These are phyloP conservation scores for Xestia ashworthii DNA, from an alignment of 2,888 invertebrate genomes.

Conservation along the genomic window DNA sequence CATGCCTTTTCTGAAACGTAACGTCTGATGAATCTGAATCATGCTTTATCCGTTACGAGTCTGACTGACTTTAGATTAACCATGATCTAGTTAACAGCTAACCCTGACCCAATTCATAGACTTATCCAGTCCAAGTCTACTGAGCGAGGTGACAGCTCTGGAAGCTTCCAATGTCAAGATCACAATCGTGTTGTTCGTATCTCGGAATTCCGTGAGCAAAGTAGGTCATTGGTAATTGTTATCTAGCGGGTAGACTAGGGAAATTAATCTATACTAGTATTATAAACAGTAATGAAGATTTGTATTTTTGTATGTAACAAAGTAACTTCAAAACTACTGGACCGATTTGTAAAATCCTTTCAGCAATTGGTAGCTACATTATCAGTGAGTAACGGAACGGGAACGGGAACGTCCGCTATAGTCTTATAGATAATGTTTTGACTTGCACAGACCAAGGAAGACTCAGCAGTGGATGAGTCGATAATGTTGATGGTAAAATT, in stretches of 20 bases:
- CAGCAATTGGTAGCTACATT: too few relatives aligned
- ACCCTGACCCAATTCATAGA: slow-evolving; percentile 47
- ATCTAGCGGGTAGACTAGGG: background rate
- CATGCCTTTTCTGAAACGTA: background rate
- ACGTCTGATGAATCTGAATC: background rate
- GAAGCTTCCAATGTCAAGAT: slow-evolving; percentile 56
- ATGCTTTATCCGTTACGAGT: background rate
- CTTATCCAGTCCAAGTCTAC: slow-evolving; percentile 31
- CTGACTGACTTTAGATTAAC: too few relatives aligned
- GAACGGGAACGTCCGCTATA: too few relatives aligned
- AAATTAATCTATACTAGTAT: background rate
- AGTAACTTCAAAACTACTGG: too few relatives aligned
- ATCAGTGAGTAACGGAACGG: too few relatives aligned
- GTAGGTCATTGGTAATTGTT: slow-evolving; percentile 39
- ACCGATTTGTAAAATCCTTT: too few relatives aligned
- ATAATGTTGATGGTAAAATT: too few relatives aligned
- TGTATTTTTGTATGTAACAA: too few relatives aligned
- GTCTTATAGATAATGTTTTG: background rate
- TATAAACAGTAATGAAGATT: too few relatives aligned
- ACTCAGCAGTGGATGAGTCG: background rate
- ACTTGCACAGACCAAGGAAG: background rate
- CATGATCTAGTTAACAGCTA: slow-evolving; percentile 18
- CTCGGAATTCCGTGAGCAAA: slow-evolving; percentile 22
- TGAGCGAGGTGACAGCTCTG: slow-evolving; percentile 10
- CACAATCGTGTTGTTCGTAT: slow-evolving; percentile 39